phyloP scores from a whole-genome alignment of 2,888 invertebrate genomes.

The Holacanthella duospinosa region DNA sequence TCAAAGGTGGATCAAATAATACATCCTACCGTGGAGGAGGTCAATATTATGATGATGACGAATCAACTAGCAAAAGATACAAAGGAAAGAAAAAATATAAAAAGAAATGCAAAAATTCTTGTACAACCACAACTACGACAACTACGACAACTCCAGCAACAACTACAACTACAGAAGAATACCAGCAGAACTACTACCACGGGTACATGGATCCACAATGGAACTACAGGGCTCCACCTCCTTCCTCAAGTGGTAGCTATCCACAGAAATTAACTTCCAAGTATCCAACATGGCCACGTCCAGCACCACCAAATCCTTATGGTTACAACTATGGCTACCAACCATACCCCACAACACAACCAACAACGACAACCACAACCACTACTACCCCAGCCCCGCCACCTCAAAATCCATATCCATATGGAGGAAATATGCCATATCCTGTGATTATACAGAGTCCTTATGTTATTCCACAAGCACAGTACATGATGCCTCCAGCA shows the following conservation, averaged over 20 bases:
- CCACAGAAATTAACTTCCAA: not conserved
- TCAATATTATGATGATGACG: not conserved
- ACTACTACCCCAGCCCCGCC: conserved; percentile 1
- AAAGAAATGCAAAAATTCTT: not conserved
- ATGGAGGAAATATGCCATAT: not conserved
- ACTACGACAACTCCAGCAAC: not conserved
- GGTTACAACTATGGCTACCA: not conserved
- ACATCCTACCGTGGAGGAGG: not conserved
- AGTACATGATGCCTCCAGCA: not conserved
- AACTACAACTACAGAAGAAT: not conserved
- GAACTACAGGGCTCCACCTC: not conserved
- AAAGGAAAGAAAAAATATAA: not conserved
- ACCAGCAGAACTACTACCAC: not conserved
- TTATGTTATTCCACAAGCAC: not conserved
- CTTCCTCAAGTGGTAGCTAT: not conserved
- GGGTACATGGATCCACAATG: not conserved
- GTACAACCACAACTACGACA: not conserved
- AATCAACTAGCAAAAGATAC: not conserved
- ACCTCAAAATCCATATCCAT: not conserved
- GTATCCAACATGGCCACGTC: not conserved
- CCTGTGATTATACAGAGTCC: not conserved
- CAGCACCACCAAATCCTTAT: not conserved
- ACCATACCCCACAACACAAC: not conserved
- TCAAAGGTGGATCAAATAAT: conserved; percentile 7
- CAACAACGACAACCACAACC: not conserved